Percentiles rank a stretch among this genome's conserved stretches.
phyloP scores from a whole-genome alignment of 2,797 vertebrate genomes.

The Pygocentrus nattereri region DNA sequence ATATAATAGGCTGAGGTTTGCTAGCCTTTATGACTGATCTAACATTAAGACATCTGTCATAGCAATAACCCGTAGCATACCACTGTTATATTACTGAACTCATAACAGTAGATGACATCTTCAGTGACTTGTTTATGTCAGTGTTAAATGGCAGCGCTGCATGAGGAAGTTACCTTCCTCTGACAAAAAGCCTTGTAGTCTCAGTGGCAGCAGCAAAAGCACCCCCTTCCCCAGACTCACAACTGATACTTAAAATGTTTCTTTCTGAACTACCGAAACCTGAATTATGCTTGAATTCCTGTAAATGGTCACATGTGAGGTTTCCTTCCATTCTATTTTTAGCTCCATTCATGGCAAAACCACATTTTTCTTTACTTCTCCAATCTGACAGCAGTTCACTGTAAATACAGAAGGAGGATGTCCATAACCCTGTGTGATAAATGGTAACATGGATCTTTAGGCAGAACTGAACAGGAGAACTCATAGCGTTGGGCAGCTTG shows the following conservation, averaged over 20 bases:
- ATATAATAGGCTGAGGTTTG: too few species aligned
- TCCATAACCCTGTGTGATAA: slow-evolving; percentile 25
- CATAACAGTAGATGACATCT: too few species aligned
- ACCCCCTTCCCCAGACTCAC: slow-evolving; percentile 67
- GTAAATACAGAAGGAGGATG: slow-evolving; percentile 32
- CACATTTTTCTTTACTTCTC: slow-evolving; percentile 58
- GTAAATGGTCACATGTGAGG: slow-evolving; percentile 70
- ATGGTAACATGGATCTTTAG: too few species aligned
- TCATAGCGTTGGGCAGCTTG: slow-evolving; percentile 10
- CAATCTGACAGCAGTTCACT: slow-evolving; percentile 41
- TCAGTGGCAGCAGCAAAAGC: slow-evolving; percentile 56
- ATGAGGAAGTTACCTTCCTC: slow-evolving; percentile 34
- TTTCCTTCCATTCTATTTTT: slow-evolving; percentile 64
- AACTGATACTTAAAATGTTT: slow-evolving; percentile 68
- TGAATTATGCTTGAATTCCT: slow-evolving; percentile 68
- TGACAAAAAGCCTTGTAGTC: slow-evolving; percentile 10
- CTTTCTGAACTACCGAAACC: slow-evolving; percentile 69
- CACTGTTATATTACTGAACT: too few species aligned
- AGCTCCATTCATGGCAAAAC: slow-evolving; percentile 55
- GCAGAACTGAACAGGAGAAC: slow-evolving; percentile 29
- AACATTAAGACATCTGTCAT: too few species aligned
- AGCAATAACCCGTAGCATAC: too few species aligned
- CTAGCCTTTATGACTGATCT: too few species aligned
- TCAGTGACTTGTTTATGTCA: too few species aligned
- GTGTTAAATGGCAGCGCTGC: too few species aligned